These are phyloP conservation scores for Ptiloglossa arizonensis DNA, from an alignment of 1,140 invertebrate species.

Conservation along the genomic window DNA sequence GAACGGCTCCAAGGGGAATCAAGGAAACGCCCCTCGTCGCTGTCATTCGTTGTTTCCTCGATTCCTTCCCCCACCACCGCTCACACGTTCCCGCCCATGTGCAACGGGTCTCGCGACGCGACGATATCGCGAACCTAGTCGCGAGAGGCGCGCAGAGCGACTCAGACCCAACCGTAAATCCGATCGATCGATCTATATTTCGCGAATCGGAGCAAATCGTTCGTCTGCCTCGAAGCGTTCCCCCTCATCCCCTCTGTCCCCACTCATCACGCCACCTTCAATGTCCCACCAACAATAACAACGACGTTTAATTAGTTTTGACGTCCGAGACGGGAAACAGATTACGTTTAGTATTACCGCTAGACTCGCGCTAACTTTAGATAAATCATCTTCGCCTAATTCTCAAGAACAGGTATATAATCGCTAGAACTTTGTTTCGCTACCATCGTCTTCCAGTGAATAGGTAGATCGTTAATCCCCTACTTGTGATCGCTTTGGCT, in stretches of 20 bases:
- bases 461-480: conserved; percentile 5
- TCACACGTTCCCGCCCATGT: neutral
- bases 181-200: neutral
- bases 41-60: too few relatives aligned
- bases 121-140: too few relatives aligned
- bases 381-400: conserved; percentile 49
- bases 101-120: neutral
- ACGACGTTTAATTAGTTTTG: conserved; percentile 22
- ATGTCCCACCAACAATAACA: conserved; percentile 38
- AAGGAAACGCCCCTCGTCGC: too few relatives aligned
- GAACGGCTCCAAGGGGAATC: too few relatives aligned
- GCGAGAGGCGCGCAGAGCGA: too few relatives aligned
- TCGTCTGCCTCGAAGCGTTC: conserved; percentile 34
- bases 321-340: conserved; percentile 37
- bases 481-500: conserved; percentile 36
- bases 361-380: conserved; percentile 39
- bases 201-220: too few relatives aligned
- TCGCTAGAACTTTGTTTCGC: conserved; percentile 33
- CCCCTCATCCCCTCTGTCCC: too few relatives aligned
- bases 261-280: too few relatives aligned
- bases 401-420: conserved; percentile 48
- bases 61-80: too few relatives aligned
- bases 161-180: neutral
- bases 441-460: conserved; percentile 25
- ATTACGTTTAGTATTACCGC: conserved; percentile 13